Base-by-base conservation (phyloP, 2,113 vertebrate species). In the Pyxicephalus adspersus region DNA sequence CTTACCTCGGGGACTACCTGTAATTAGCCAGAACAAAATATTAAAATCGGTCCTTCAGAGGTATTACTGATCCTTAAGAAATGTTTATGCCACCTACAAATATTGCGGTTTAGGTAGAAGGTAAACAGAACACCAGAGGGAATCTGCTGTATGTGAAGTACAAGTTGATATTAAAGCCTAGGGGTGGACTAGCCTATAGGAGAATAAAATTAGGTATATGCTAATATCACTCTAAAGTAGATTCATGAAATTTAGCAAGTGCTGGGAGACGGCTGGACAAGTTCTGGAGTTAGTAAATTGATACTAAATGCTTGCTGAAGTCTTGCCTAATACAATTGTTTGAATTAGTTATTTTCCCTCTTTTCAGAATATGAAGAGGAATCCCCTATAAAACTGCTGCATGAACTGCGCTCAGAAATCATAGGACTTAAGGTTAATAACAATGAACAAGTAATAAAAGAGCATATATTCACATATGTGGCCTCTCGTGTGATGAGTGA, bases 381-480 rank as follows among this genome's bases (percentile, higher is more conserved):
- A 74, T 88, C 88, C 84, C 86, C 90, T 61, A 22, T 88, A 85
- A 76, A 86, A 88, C 87, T 90, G 8, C 90, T 95, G 74, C 88
- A 94, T 75, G 92, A 96, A 16, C 76, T 98, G 38, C 91, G 90
- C 22, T 88, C 90, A 3, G 94, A 98, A 73, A 88, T 95, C 34
- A 83, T 63, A 52, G 66, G 72, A 81, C 52, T 97, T 5, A 97
- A 97, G 95, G 97, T 99, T 91, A 75, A 64, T 20, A 17, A 13
- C 38, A 13, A 45, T 6, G 9, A 45, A 13, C 5, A 45, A 45
- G 4, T 64, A 60, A 60, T 60, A 11, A 2, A 26, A 25, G 61
- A 25, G 17, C 15, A 3, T 64, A 64, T 64, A 4, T 17, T 25
- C 20, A n/a, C 9, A 28, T 64, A 15, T 64, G 6, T 16, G 16